Conservation (phyloP, 2,797 vertebrate species). For the Melanotaenia pygmaea region DNA sequence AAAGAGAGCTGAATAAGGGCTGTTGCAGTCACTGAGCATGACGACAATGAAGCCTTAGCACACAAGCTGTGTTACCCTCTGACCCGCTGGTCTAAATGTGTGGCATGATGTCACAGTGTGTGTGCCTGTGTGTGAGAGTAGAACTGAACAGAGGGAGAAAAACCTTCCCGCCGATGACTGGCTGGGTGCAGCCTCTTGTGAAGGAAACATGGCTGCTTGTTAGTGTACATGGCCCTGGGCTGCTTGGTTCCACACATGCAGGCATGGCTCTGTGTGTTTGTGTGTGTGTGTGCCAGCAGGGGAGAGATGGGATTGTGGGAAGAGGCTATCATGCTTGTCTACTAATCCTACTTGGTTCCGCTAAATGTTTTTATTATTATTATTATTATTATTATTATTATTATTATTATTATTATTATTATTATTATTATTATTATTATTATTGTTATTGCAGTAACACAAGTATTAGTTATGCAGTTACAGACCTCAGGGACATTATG, state of each 20-base stretch:
- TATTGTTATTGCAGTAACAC: constrained; percentile 67
- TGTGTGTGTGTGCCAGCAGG: constrained; percentile 34
- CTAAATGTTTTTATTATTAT: constrained; percentile 45
- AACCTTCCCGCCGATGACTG: constrained; percentile 68
- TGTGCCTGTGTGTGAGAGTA: constrained; percentile 28
- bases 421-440: constrained; percentile 32
- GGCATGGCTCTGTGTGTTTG: constrained; percentile 30
- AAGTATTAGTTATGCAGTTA: constrained; percentile 73
- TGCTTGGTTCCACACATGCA: constrained; percentile 68
- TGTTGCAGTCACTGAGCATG: constrained; percentile 53
- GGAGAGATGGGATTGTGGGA: constrained; percentile 45
- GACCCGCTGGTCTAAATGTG: constrained; percentile 68
- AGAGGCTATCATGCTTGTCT: constrained; percentile 70
- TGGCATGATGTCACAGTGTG: constrained; percentile 69
- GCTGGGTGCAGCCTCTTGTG: constrained; percentile 67
- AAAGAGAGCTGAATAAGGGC: constrained; percentile 45
- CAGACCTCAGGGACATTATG: constrained; percentile 61
- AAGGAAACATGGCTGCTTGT: constrained; percentile 77
- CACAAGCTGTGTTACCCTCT: constrained; percentile 64
- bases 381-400: too few relatives aligned
- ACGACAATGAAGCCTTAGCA: constrained; percentile 57
- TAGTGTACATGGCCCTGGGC: constrained; percentile 73
- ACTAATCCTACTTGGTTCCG: constrained; percentile 67
- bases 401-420: too few relatives aligned
- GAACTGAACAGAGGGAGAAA: constrained; percentile 24